Base-by-base conservation (phyloP, 2,797 vertebrate genomes). In the Smutsia gigantea region DNA sequence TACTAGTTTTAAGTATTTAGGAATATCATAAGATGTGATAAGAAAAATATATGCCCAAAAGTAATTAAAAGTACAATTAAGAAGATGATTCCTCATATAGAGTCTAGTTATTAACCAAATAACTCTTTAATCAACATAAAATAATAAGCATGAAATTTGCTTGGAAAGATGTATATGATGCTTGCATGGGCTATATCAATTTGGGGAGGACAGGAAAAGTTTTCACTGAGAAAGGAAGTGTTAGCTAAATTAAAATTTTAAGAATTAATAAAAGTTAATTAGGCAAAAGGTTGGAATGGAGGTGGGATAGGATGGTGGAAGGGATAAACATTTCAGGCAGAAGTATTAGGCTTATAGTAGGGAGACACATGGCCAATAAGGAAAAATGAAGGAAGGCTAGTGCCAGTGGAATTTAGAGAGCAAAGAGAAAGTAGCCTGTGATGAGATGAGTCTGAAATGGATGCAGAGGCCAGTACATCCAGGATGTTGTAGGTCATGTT, bases 251-350 rank as follows among this genome's bases (percentile, higher is more conserved):
- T 72, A 94, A 86, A 77, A 74, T 63, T 19, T 66, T 61, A 94
- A 86, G 57, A 96, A 75, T 51, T 69, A 75, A 85, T 61, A 71
- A 55, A 78, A 84, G 31, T 89, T 81, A 93, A 66, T 23, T 63
- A 68, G 69, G 49, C 42, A 94, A 83, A 78, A 34, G 34, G 37
- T 59, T 34, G 29, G 37, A 81, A 71, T 42, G 15, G 18, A 84
- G 49, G 13, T 68, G 37, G 42, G 49, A 51, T 1, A 34, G 66
- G 10, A 63, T 57, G 12, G 55, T 29, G 29, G 17, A 68, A 71
- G n/a, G 42, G 27, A 49, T 4, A 75, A 49, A 69, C 21, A 37
- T 77, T 78, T 37, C 37, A 77, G 27, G 69, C 10, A n/a, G 55
- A 49, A 72, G 59, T 59, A 53, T 18, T 63, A 53, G 49, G 51